Evolutionary conservation across 2,888 invertebrate species (phyloP).

Genomic region (Gryllus longicercus): DNA sequence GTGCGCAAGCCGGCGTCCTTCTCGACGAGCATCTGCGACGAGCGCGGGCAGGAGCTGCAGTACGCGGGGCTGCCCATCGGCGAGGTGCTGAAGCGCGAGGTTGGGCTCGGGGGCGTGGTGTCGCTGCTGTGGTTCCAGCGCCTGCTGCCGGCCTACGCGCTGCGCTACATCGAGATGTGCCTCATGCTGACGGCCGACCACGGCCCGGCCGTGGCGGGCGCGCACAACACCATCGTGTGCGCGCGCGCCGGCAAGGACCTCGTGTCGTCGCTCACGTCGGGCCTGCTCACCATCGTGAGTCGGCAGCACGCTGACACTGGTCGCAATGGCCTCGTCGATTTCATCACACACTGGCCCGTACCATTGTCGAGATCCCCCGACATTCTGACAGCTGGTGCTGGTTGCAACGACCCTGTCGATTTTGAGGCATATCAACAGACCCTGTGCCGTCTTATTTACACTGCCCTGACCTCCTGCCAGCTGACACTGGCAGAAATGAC

Average conservation of each 20-base stretch:
- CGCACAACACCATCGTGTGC: conserved; percentile 97
- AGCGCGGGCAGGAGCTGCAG: conserved; percentile 92
- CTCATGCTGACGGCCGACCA: conserved; percentile 98
- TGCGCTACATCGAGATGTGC: conserved; percentile 98
- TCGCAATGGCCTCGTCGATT: no score
- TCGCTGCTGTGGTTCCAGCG: conserved; percentile 98
- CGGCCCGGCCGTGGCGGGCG: conserved; percentile 97
- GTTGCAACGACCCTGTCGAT: no score
- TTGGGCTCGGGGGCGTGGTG: conserved; percentile 97
- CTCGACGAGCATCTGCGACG: conserved; percentile 99
- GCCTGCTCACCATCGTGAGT: conserved; percentile 92
- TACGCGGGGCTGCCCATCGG: conserved; percentile 90
- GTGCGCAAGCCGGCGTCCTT: conserved; percentile 99
- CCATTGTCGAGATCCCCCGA: no score
- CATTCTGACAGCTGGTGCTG: no score
- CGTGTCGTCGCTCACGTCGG: conserved; percentile 92
- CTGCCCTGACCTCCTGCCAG: no score
- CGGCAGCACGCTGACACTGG: no score
- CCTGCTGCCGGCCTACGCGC: conserved; percentile 87
- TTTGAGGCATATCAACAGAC: no score
- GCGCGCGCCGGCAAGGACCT: conserved; percentile 96
- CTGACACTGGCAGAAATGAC: no score
- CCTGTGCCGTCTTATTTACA: no score
- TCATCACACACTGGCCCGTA: no score
- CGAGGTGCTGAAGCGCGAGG: conserved; percentile 76